These are phyloP conservation scores for Congeria kusceri DNA, from an alignment of 2,888 invertebrate species.

Conservation along the genomic window DNA sequence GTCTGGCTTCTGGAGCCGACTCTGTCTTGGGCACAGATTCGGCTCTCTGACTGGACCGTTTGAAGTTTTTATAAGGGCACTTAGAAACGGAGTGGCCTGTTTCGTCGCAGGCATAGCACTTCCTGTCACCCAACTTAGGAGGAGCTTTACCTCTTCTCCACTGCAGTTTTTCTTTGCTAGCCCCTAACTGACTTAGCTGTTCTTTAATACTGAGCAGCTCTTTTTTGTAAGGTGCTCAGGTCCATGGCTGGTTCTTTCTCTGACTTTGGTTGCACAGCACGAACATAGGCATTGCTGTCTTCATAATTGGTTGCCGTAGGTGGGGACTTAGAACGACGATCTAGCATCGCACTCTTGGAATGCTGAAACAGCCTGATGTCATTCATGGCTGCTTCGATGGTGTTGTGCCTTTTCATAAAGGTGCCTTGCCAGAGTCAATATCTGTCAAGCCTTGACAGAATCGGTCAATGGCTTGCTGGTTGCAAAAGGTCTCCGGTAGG, in stretches of 20 bases:
- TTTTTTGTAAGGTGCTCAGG: not conserved
- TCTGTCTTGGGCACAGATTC: too few relatives aligned
- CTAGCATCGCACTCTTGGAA: not conserved
- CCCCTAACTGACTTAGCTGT: not conserved
- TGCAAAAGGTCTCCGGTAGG: conserved; percentile 2
- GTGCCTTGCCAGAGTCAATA: not conserved
- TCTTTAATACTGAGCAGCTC: not conserved
- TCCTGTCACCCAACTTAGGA: too few relatives aligned
- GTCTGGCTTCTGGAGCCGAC: too few relatives aligned
- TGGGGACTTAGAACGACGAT: not conserved
- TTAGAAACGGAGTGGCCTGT: too few relatives aligned
- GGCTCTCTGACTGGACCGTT: too few relatives aligned
- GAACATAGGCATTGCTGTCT: not conserved
- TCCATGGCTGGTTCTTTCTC: not conserved
- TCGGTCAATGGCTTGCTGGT: conserved; percentile 2
- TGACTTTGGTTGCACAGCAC: not conserved
- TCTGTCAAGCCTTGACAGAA: conserved; percentile 2
- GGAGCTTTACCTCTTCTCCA: too few relatives aligned
- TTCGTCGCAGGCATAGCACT: too few relatives aligned
- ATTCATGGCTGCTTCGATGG: not conserved
- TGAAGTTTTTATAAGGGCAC: too few relatives aligned
- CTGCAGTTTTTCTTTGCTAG: too few relatives aligned
- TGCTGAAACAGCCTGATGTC: not conserved
- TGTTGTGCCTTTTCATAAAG: not conserved
- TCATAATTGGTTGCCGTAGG: not conserved